Percentiles rank a stretch among this genome's conserved stretches.
These are phyloP conservation scores for Ophioderma brevispina DNA, from an alignment of 35 echinoderm and acorn worm species.

Conservation along the genomic window DNA sequence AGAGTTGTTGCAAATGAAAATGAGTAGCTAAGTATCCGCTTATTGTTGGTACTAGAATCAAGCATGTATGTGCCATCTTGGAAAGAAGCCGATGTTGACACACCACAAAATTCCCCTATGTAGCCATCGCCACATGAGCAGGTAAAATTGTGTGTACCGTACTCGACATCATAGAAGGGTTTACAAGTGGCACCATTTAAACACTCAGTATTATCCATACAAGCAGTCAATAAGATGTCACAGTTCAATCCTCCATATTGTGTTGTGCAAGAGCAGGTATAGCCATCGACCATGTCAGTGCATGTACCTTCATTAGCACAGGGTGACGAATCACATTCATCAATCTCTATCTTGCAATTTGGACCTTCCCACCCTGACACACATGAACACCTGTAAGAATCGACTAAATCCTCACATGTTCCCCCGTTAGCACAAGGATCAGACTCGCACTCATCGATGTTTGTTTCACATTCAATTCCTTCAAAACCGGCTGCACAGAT, in stretches of 20 bases:
- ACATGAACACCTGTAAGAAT: slow-evolving; percentile 56
- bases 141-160: slow-evolving; percentile 26
- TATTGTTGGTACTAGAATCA: slow-evolving; percentile 15
- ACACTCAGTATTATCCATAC: slow-evolving; percentile 40
- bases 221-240: slow-evolving; percentile 53
- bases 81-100: slow-evolving; percentile 54
- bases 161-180: slow-evolving; percentile 36
- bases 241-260: slow-evolving; percentile 61
- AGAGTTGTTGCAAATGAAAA: slow-evolving; percentile 78
- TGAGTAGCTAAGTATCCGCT: slow-evolving; percentile 33
- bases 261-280: slow-evolving; percentile 47
- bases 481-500: slow-evolving; percentile 54
- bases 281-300: slow-evolving; percentile 46
- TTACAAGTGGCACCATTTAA: slow-evolving; percentile 78
- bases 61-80: slow-evolving; percentile 20
- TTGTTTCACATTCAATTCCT: slow-evolving; percentile 51
- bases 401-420: slow-evolving; percentile 52
- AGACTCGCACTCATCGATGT: slow-evolving; percentile 75
- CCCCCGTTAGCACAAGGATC: slow-evolving; percentile 61
- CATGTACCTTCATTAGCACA: slow-evolving; percentile 69
- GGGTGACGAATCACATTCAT: slow-evolving; percentile 72
- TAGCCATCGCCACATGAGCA: slow-evolving; percentile 71
- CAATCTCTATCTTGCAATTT: slow-evolving; percentile 39
- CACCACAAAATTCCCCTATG: slow-evolving; percentile 48
- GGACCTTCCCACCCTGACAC: slow-evolving; percentile 34